Percentiles rank a stretch among this genome's conserved stretches.
Conservation (phyloP, 1,140 invertebrate species). For the Drosophila varians region DNA sequence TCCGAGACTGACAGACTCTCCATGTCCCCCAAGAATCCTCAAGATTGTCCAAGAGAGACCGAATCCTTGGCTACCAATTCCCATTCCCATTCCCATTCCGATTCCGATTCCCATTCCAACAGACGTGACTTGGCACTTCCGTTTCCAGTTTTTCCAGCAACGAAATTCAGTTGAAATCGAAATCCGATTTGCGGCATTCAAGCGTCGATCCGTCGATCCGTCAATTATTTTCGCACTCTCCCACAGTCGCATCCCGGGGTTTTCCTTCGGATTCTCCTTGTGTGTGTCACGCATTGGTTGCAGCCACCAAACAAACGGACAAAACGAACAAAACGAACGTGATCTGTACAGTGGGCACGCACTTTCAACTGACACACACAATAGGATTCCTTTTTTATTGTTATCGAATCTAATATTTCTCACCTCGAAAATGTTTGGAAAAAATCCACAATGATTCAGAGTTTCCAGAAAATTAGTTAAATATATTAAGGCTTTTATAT, state of each 20-base stretch:
- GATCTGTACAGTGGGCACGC: slow-evolving; percentile 35
- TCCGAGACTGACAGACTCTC: slow-evolving; percentile 5
- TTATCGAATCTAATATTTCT: neutral
- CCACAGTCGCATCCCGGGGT: neutral
- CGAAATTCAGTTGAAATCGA: slow-evolving; percentile 19
- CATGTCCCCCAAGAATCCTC: neutral
- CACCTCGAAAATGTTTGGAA: neutral
- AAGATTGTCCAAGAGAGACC: neutral
- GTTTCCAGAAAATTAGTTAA: neutral
- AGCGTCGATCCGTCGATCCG: slow-evolving; percentile 47
- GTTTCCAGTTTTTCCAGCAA: slow-evolving; percentile 38
- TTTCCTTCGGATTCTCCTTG: slow-evolving; percentile 22
- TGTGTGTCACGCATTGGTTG: slow-evolving; percentile 24
- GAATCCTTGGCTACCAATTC: neutral
- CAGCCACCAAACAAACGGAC: slow-evolving; percentile 3
- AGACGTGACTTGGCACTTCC: slow-evolving; percentile 71
- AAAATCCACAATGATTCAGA: too few species aligned
- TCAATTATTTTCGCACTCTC: slow-evolving; percentile 69
- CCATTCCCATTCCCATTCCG: slow-evolving; percentile 2
- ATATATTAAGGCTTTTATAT: neutral
- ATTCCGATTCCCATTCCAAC: slow-evolving; percentile 4
- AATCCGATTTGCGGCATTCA: slow-evolving; percentile 38
- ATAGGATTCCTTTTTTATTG: neutral
- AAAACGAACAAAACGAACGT: slow-evolving; percentile 37
- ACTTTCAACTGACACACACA: slow-evolving; percentile 18